Percentiles rank a stretch among this genome's conserved stretches.
Evolutionary conservation across 2,113 vertebrate genomes (phyloP).

Genomic region (Dipodomys merriami): DNA sequence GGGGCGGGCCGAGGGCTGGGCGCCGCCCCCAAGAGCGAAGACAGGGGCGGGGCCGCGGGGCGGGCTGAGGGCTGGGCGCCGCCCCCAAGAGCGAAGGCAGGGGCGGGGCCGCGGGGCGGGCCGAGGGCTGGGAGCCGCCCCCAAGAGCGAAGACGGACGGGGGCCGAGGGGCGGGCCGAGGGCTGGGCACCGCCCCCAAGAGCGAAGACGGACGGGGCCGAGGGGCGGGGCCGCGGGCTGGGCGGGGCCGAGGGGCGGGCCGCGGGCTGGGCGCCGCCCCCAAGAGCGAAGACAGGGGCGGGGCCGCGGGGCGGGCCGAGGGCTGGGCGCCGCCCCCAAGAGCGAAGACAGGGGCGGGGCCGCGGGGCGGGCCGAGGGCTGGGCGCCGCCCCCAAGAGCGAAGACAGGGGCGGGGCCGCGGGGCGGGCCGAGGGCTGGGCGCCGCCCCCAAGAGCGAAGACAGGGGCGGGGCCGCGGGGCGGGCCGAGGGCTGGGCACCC

Average conservation of each 20-base stretch:
- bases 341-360: background rate
- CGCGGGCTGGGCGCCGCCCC: background rate
- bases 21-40: too few species aligned
- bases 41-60: too few species aligned
- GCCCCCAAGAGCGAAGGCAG: too few species aligned
- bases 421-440: slow-evolving; percentile 60
- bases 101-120: too few species aligned
- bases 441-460: slow-evolving; percentile 44
- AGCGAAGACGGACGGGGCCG: too few species aligned
- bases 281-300: slow-evolving; percentile 54
- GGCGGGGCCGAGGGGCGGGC: background rate
- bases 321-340: slow-evolving; percentile 55
- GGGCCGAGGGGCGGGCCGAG: too few species aligned
- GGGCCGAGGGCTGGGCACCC: slow-evolving; percentile 45
- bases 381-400: slow-evolving; percentile 48
- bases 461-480: slow-evolving; percentile 60
- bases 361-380: slow-evolving; percentile 44
- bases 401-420: slow-evolving; percentile 32
- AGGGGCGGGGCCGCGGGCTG: too few species aligned
- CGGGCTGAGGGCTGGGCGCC: too few species aligned
- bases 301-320: slow-evolving; percentile 53
- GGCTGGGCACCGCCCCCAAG: too few species aligned
- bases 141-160: too few species aligned
- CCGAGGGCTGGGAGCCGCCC: too few species aligned
- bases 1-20: slow-evolving; percentile 50